Evolutionary conservation across 2,888 invertebrate genomes (phyloP).

Genomic region (Caenorhabditis macrosperma): DNA sequence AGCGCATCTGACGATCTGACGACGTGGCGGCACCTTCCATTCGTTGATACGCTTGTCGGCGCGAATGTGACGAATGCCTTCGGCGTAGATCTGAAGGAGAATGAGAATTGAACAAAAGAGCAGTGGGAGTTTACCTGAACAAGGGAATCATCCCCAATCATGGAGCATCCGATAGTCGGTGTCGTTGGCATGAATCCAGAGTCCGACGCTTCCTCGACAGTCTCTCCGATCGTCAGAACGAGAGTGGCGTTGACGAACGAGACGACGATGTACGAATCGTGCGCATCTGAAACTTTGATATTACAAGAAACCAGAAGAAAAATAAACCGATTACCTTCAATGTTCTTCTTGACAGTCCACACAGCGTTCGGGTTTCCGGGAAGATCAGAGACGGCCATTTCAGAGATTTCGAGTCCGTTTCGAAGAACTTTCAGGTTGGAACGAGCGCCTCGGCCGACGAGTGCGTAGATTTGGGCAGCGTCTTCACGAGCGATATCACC

Average conservation of each 20-base stretch:
- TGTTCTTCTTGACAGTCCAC: slow-evolving; percentile 96
- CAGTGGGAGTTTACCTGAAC: slow-evolving; percentile 86
- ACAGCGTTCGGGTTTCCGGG: slow-evolving; percentile 99
- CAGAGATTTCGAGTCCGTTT: slow-evolving; percentile 96
- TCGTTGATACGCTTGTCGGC: slow-evolving; percentile 98
- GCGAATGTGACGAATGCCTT: slow-evolving; percentile 97
- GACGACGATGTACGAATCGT: slow-evolving; percentile 99
- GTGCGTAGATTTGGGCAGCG: slow-evolving; percentile 96
- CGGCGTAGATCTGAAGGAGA: slow-evolving; percentile 91
- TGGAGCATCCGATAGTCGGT: slow-evolving; percentile 97
- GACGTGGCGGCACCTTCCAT: slow-evolving; percentile 98
- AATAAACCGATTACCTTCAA: no score
- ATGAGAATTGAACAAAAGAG: neutral
- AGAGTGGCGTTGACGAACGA: slow-evolving; percentile 98
- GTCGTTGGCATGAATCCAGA: slow-evolving; percentile 99
- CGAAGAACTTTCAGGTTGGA: slow-evolving; percentile 90
- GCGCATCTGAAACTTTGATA: slow-evolving; percentile 95
- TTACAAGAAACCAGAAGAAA: no score
- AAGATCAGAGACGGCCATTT: slow-evolving; percentile 99
- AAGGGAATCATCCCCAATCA: slow-evolving; percentile 96
- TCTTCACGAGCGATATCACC: slow-evolving; percentile 91
- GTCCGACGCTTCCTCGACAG: slow-evolving; percentile 99
- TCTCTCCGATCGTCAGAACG: slow-evolving; percentile 98
- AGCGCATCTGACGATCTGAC: slow-evolving; percentile 96
- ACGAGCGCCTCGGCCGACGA: slow-evolving; percentile 95